A percentile compares a stretch with the other conserved stretches of the same genome.
Conservation (phyloP, 2,113 vertebrate genomes). For the Campylomormyrus numenius region DNA sequence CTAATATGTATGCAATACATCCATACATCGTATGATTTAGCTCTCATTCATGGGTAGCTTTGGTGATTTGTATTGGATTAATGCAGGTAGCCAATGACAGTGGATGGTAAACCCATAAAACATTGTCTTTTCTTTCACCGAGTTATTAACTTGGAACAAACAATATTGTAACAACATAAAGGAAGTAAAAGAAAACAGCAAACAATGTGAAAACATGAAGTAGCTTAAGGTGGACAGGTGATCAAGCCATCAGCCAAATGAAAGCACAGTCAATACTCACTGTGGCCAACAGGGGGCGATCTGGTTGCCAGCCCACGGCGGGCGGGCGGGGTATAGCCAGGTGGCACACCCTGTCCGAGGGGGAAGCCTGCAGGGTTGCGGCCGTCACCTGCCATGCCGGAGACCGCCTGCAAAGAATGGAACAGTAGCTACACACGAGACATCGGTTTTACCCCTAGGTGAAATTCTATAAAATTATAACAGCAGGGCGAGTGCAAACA, state of each 20-base stretch:
- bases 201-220: background rate
- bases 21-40: background rate
- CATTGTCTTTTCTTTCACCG: background rate
- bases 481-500: background rate
- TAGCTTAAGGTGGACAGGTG: background rate
- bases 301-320: constrained; percentile 45
- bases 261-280: constrained; percentile 41
- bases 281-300: constrained; percentile 28
- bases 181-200: background rate
- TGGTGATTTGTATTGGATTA: background rate
- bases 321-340: constrained; percentile 46
- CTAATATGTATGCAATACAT: background rate
- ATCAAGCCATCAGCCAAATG: background rate
- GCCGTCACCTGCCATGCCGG: constrained; percentile 50
- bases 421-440: background rate
- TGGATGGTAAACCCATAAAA: background rate
- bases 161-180: background rate
- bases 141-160: background rate
- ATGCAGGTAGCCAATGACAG: background rate
- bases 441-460: background rate
- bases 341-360: constrained; percentile 46
- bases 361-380: constrained; percentile 43
- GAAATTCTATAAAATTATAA: background rate
- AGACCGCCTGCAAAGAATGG: constrained; percentile 36
- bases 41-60: background rate